Evolutionary conservation across 1,140 invertebrate species (phyloP), one percentile per base, ranked within the genome.

Genomic region (Drosophila orena): DNA sequence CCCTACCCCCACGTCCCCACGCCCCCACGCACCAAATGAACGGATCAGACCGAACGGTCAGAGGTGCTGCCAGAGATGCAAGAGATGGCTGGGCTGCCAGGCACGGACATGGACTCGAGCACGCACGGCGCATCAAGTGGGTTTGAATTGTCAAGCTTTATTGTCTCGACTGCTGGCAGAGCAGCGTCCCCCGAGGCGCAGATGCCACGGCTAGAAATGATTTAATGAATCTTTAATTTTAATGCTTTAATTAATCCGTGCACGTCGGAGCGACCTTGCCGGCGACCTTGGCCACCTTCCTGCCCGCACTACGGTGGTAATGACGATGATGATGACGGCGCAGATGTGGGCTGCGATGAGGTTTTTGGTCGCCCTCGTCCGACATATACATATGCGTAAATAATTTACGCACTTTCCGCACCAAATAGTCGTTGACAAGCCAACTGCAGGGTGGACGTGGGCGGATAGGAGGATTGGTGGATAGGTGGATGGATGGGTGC

Each of bases 161-260:
- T 47, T 70, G 49, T 56, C 65, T 66, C 42, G 22, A 10, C 49
- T 35, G 49, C 15, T 52, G 4, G 2, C 11, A 17, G 27, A 35
- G 3, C n/a, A 30, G 15, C 11, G 14, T 6, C 24, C 47, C 30
- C 14, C 5, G 27, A 6, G 14, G 50, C 59, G 42, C 59, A 60
- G 55, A 55, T 10, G 59, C 43, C 37, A 14, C 11, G 42, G 56
- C 15, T 15, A 49, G 49, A 54, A 77, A 79, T 83, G 59, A 62
- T 77, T 89, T 89, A 65, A 89, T 88, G 78, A 88, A 88, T 88
- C 83, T 79, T 88, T 89, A 89, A 88, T 88, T 89, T 88, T 77
- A 71, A 88, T 89, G 79, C 61, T 77, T 89, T 89, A 79, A 88
- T 88, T 88, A 83, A 79, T 17, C 14, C 22, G 15, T 14, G 52